Evolutionary conservation across 2,888 invertebrate species (phyloP), one percentile per base, ranked within the genome.

Genomic region (Tetranychus truncatus): DNA sequence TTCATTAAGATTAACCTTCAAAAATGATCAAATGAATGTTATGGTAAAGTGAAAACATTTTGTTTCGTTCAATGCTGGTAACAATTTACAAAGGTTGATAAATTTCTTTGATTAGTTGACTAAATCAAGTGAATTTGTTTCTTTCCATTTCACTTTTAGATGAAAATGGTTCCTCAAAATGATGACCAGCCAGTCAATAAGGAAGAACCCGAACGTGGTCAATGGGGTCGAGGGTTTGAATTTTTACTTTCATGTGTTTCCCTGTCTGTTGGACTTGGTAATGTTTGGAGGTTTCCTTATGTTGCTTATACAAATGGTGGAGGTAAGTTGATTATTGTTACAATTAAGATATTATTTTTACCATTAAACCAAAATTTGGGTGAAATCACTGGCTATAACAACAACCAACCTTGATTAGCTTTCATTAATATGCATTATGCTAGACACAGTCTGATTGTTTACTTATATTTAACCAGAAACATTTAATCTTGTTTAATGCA

Each of bases 261-360:
- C 0, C 77, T 78, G 76, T 79, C 79, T 1, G 79, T 79, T 20
- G 79, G 79, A 15, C 76, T 79, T 8, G 79, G 79, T 8, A 79
- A 79, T 73, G 77, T 77, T 44, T 77, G 76, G 77, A 45, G 77
- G n/a, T 77, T 77, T 74, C 76, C 75, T 20, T 74, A 74, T 72
- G 67, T 74, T 15, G 74, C 78, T 5, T 79, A 79, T 75, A 76
- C 77, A 34, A 79, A 79, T 75, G 79, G 79, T 11, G 79, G 79
- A 76, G 79, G 79, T 78, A 74, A 77, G 74, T 21, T 15, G 1
- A 9, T 2, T 18, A 1, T 66, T 34, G 24, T 15, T 18, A 73
- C 3, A 24, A n/a, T 24, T 34, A 65, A 71, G 20, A 67, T 1
- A 20, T 65, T 20, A 3, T 1, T 34, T 34, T 34, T 34, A 3